Conservation (phyloP, 2,888 invertebrate genomes). For the Caenorhabditis becei region DNA sequence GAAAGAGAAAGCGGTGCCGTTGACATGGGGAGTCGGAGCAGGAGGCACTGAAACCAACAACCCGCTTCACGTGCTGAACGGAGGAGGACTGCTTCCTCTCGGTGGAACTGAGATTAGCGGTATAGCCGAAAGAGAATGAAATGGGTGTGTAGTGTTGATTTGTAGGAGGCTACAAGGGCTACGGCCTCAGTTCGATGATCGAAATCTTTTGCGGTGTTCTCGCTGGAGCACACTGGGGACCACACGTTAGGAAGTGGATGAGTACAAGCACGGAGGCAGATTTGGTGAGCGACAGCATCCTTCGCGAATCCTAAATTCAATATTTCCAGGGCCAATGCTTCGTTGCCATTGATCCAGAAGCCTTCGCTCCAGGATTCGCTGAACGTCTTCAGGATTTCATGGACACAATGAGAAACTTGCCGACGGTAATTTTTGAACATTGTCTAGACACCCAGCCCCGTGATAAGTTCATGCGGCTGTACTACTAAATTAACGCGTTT, state of each 20-base stretch:
- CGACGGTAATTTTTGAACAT: slow-evolving; percentile 60
- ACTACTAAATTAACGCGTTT: not conserved
- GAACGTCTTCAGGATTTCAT: slow-evolving; percentile 76
- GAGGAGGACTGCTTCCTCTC: slow-evolving; percentile 83
- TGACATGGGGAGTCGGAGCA: slow-evolving; percentile 89
- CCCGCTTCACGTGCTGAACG: slow-evolving; percentile 82
- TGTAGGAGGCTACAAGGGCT: slow-evolving; percentile 90
- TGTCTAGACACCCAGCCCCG: not conserved
- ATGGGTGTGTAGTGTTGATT: not conserved
- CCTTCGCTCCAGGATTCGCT: slow-evolving; percentile 77
- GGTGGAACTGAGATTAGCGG: slow-evolving; percentile 83
- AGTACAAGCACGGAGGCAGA: slow-evolving; percentile 86
- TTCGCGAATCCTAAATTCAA: slow-evolving; percentile 64
- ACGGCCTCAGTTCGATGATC: slow-evolving; percentile 90
- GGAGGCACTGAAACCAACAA: slow-evolving; percentile 84
- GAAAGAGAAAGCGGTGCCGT: slow-evolving; percentile 88
- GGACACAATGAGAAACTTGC: slow-evolving; percentile 73
- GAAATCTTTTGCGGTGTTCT: slow-evolving; percentile 92
- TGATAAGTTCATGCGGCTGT: slow-evolving; percentile 17
- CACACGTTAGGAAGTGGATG: slow-evolving; percentile 89
- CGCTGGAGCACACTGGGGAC: slow-evolving; percentile 87
- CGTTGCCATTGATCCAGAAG: slow-evolving; percentile 77
- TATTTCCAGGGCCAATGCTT: slow-evolving; percentile 77
- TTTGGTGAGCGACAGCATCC: slow-evolving; percentile 53
- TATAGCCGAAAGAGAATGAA: too few relatives aligned